Percentiles rank a stretch among this genome's conserved stretches.
These are phyloP conservation scores for Cnemophilus loriae DNA, from an alignment of 2,113 vertebrate species.

Conservation along the genomic window DNA sequence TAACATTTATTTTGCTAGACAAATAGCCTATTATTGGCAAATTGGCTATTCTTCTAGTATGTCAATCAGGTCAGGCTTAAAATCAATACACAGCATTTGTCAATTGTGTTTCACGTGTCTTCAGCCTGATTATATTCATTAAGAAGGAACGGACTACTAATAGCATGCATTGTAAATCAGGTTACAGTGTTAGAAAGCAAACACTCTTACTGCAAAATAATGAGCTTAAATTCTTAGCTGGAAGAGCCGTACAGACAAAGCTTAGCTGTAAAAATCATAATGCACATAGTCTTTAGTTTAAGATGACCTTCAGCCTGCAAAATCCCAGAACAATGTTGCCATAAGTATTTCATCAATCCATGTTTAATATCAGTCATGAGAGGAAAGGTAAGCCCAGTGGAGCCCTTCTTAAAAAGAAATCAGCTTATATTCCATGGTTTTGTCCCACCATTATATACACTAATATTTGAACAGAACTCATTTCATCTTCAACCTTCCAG, in stretches of 20 bases:
- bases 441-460: not conserved
- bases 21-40: slow-evolving; percentile 53
- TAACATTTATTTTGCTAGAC: slow-evolving; percentile 46
- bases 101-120: slow-evolving; percentile 13
- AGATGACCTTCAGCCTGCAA: not conserved
- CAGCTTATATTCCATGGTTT: not conserved
- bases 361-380: slow-evolving; percentile 16
- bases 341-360: not conserved
- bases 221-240: slow-evolving; percentile 48
- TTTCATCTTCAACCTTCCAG: not conserved
- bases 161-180: slow-evolving; percentile 6
- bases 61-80: slow-evolving; percentile 43
- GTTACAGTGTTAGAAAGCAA: slow-evolving; percentile 40
- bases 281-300: not conserved
- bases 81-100: slow-evolving; percentile 45
- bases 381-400: not conserved
- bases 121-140: slow-evolving; percentile 28
- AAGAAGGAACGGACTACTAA: slow-evolving; percentile 10
- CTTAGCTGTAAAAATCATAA: slow-evolving; percentile 11
- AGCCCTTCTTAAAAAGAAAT: slow-evolving; percentile 18
- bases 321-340: not conserved
- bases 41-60: slow-evolving; percentile 32
- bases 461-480: not conserved
- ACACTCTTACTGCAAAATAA: slow-evolving; percentile 15
- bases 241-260: not conserved